Percentiles rank a stretch among this genome's conserved stretches.
phyloP scores from a whole-genome alignment of 2,888 invertebrate genomes.

The Liopterus haemorrhoidalis region DNA sequence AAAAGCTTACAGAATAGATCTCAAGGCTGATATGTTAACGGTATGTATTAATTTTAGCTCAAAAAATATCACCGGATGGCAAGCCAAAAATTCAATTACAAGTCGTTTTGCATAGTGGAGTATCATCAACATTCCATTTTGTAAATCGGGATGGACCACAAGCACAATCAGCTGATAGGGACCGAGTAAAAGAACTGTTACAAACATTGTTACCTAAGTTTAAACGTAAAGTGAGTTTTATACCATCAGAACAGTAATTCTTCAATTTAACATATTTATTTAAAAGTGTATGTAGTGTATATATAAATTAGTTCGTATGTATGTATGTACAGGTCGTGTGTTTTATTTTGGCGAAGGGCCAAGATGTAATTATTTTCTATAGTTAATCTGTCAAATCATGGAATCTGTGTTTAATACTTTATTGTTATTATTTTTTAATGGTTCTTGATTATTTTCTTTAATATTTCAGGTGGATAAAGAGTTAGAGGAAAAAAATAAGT shows the following conservation, averaged over 20 bases:
- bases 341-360: too few species aligned
- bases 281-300: too few species aligned
- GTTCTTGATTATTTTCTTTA: conserved; percentile 3
- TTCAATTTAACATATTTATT: conserved; percentile 1
- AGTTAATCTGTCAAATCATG: not conserved
- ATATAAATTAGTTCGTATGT: too few species aligned
- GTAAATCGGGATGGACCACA: conserved; percentile 78
- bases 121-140: conserved; percentile 96
- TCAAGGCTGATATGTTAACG: not conserved
- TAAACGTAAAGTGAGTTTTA: conserved; percentile 73
- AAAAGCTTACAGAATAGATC: too few species aligned
- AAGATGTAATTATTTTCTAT: too few species aligned
- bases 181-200: conserved; percentile 86
- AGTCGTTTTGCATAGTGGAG: conserved; percentile 88
- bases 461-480: conserved; percentile 44
- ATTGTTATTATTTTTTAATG: conserved; percentile 13
- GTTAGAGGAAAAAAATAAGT: conserved; percentile 53
- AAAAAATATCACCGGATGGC: conserved; percentile 95
- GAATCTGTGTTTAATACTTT: not conserved
- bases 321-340: too few species aligned
- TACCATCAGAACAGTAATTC: not conserved
- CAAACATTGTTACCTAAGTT: conserved; percentile 90
- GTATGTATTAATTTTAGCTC: conserved; percentile 44
- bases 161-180: conserved; percentile 82
- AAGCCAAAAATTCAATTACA: conserved; percentile 98